Base-by-base conservation (phyloP, 2,888 invertebrate genomes). In the Lysandra bellargus region DNA sequence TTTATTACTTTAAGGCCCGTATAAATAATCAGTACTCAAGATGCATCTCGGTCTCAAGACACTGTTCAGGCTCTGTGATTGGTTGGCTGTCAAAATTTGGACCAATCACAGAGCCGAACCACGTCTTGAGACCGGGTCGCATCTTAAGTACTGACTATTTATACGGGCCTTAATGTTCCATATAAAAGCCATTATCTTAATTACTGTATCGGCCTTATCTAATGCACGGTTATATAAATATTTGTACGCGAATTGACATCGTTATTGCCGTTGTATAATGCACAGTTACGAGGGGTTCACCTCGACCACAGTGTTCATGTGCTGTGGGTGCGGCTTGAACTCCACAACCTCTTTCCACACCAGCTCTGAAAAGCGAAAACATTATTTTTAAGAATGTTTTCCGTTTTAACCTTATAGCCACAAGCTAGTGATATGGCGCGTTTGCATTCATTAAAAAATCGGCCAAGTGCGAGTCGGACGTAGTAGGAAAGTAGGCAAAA, bases 311-410 rank as follows among this genome's bases (percentile, higher is more conserved):
- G 94, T 93, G 84, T 88, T 92, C 94, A 94, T 93, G 87, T 94
- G 93, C 81, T 94, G 95, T 1, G 93, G 95, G 76, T 96, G 97
- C 2, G 98, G 97, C 84, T 96, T 96, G 91, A 98, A 98, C 84
- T 96, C 97, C 77, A 96, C 95, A 77, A 97, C 97, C 95, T 98
- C 98, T 85, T 97, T 96, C 91, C 97, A 97, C 78, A 98, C 97
- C 78, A 97, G 93, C 84, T 98, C 97, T 97, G 94, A 75, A 95
- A 96, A 81, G 30, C 60, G n/a, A 61, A 64, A 37, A 14, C 9
- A 44, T 40, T 37, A 12, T 17, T n/a, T 60, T 49, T 49, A 40
- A 37, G 23, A 23, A 23, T 23, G 23, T 23, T 23, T 23, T 23
- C 23, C 23, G 23, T 23, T 23, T 23, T 23, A 23, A 23, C 23